A percentile compares a stretch with the other conserved stretches of the same genome.
Evolutionary conservation across 2,888 invertebrate species (phyloP).

Genomic region (Athetis lepigone): DNA sequence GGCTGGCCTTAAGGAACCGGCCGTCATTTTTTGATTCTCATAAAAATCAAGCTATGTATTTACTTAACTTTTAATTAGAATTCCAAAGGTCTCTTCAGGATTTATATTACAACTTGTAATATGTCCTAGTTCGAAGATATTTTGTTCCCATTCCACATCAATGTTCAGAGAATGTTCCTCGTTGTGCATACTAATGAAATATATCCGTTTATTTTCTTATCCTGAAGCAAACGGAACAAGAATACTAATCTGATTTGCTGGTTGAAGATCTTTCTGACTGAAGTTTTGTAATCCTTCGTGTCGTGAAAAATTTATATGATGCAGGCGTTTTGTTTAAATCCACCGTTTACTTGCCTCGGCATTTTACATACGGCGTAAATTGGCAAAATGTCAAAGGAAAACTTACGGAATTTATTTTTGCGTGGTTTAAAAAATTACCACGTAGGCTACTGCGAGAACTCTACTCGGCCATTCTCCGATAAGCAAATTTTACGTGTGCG

Average conservation of each 20-base stretch:
- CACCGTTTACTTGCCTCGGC: too few relatives aligned
- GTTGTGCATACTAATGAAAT: conserved; percentile 48
- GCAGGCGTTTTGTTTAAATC: too few relatives aligned
- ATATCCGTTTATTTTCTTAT: conserved; percentile 42
- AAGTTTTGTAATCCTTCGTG: conserved; percentile 11
- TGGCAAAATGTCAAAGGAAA: too few relatives aligned
- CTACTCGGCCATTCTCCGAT: too few relatives aligned
- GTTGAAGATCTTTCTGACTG: not conserved
- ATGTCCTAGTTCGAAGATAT: conserved; percentile 45
- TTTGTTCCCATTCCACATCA: conserved; percentile 46
- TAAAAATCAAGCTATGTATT: not conserved
- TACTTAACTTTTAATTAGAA: not conserved
- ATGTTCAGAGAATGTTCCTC: conserved; percentile 29
- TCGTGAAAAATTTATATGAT: not conserved
- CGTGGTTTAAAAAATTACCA: too few relatives aligned
- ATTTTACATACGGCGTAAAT: too few relatives aligned
- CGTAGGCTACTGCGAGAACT: too few relatives aligned
- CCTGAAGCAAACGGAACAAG: conserved; percentile 36
- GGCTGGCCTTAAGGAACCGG: too few relatives aligned
- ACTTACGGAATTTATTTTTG: too few relatives aligned
- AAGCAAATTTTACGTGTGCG: too few relatives aligned
- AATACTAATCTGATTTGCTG: conserved; percentile 45
- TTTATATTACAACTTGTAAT: conserved; percentile 33
- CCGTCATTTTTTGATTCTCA: too few relatives aligned
- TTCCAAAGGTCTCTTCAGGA: conserved; percentile 12